Percentiles rank a stretch among this genome's conserved stretches.
Conservation (phyloP, 2,888 invertebrate genomes). For the Drosophila neotestacea region DNA sequence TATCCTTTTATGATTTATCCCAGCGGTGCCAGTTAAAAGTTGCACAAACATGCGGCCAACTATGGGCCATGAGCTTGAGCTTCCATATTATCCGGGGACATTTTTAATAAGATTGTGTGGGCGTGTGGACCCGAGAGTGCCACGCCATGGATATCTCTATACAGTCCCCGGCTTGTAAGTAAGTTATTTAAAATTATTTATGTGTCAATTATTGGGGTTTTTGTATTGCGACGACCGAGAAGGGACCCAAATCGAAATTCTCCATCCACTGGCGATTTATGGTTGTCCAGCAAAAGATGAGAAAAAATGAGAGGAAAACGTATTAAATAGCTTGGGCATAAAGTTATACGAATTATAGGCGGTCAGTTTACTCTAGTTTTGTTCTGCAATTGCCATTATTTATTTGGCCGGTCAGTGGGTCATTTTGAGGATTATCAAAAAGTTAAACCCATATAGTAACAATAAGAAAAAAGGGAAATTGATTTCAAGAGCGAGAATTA, state of each 20-base stretch:
- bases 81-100: conserved; percentile 63
- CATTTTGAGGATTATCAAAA: background rate
- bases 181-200: conserved; percentile 76
- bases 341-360: conserved; percentile 47
- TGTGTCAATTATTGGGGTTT: conserved; percentile 71
- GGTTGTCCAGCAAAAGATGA: background rate
- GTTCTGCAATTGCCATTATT: conserved; percentile 45
- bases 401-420: conserved; percentile 30
- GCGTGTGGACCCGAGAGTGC: conserved; percentile 43
- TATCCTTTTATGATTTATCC: conserved; percentile 76
- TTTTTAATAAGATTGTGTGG: conserved; percentile 75
- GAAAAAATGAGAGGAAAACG: conserved; percentile 10
- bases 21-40: conserved; percentile 74
- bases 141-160: conserved; percentile 25
- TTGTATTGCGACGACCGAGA: conserved; percentile 23
- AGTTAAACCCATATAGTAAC: background rate
- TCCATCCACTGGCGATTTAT: conserved; percentile 38
- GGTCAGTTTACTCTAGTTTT: conserved; percentile 30
- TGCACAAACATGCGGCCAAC: conserved; percentile 63
- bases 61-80: conserved; percentile 23
- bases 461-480: background rate
- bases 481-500: background rate
- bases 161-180: conserved; percentile 35
- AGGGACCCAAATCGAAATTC: conserved; percentile 46
- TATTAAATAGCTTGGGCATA: conserved; percentile 41